phyloP scores from a whole-genome alignment of 2,888 invertebrate species.

The Gymnosoma rotundatum region DNA sequence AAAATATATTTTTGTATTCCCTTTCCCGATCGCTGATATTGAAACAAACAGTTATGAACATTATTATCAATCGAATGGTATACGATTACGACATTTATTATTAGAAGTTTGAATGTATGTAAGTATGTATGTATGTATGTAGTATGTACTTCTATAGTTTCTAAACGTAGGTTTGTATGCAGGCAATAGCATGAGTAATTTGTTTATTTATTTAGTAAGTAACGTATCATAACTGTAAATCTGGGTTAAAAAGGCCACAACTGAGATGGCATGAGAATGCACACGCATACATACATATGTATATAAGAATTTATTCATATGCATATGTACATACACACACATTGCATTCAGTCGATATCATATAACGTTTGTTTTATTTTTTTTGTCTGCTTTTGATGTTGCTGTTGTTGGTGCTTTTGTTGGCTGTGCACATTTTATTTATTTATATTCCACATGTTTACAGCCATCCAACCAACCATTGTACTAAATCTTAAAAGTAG shows the following conservation, averaged over 20 bases:
- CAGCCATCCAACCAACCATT: constrained; percentile 17
- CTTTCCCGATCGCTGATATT: constrained; percentile 9
- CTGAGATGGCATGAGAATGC: constrained; percentile 37
- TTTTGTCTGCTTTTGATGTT: background rate
- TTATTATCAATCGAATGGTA: background rate
- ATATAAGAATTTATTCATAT: background rate
- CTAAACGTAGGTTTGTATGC: no score
- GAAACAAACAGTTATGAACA: constrained; percentile 25
- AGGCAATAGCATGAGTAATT: background rate
- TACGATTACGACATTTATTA: background rate
- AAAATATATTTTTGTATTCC: background rate
- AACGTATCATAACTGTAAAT: constrained; percentile 60
- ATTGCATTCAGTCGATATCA: constrained; percentile 29
- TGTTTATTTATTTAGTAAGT: background rate
- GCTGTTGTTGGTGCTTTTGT: constrained; percentile 47
- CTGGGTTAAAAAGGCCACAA: constrained; percentile 65
- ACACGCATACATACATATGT: background rate
- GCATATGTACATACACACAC: background rate
- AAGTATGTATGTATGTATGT: background rate
- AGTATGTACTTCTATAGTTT: no score
- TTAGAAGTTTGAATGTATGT: constrained; percentile 14
- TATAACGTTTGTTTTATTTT: constrained; percentile 55
- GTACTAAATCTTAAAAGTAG: constrained; percentile 7
- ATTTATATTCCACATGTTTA: constrained; percentile 60
- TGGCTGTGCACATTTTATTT: constrained; percentile 58